Conservation (phyloP, 2,888 invertebrate species). For the Athrips mouffetella region DNA sequence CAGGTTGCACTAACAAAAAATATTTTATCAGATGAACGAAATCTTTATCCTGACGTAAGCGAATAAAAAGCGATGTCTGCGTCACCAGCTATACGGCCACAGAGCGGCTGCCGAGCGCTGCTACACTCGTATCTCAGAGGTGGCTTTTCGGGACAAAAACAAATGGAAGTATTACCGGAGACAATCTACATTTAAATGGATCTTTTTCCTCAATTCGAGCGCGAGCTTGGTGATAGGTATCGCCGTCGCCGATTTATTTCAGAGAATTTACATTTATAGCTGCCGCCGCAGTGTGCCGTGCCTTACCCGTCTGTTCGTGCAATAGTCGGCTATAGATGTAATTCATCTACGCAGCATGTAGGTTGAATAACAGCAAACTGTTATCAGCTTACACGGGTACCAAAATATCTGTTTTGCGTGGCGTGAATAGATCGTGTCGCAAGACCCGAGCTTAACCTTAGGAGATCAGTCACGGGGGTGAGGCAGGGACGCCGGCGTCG, state of each 20-base stretch:
- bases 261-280: constrained; percentile 64
- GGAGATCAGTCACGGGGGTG: not conserved
- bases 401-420: too few species aligned
- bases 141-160: constrained; percentile 68
- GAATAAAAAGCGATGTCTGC: constrained; percentile 31
- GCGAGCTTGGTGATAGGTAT: constrained; percentile 74
- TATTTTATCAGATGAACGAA: constrained; percentile 27
- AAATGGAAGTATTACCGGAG: constrained; percentile 75
- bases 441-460: not conserved
- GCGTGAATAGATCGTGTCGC: too few species aligned
- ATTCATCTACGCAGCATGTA: too few species aligned
- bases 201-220: constrained; percentile 75
- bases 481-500: not conserved
- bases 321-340: too few species aligned
- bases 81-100: constrained; percentile 41
- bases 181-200: constrained; percentile 78
- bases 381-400: too few species aligned
- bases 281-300: constrained; percentile 23
- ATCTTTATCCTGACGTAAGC: constrained; percentile 31
- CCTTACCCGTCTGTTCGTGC: not conserved
- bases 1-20: not conserved
- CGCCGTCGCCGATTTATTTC: constrained; percentile 69
- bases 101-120: constrained; percentile 53
- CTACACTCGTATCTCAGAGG: constrained; percentile 59
- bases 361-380: too few species aligned